phyloP scores from a whole-genome alignment of 2,797 vertebrate genomes.

The Cyprinella venusta region DNA sequence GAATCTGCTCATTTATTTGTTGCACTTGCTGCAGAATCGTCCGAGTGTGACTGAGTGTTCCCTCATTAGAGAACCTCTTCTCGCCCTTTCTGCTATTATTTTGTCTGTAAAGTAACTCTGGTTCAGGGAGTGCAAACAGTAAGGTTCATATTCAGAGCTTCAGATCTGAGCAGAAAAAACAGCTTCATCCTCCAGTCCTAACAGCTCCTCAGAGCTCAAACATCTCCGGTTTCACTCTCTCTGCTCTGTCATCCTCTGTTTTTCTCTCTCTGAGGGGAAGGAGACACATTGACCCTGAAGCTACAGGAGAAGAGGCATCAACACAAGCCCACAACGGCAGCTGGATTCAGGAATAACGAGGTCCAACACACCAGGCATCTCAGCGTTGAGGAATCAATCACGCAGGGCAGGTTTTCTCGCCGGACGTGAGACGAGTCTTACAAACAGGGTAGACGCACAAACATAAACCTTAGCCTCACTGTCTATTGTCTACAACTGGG shows the following conservation, averaged over 20 bases:
- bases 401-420: background rate
- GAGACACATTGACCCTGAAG: slow-evolving; percentile 29
- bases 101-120: slow-evolving; percentile 21
- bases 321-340: background rate
- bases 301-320: slow-evolving; percentile 12
- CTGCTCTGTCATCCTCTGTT: slow-evolving; percentile 9
- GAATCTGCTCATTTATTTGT: slow-evolving; percentile 42
- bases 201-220: slow-evolving; percentile 35
- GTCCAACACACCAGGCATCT: background rate
- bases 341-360: slow-evolving; percentile 20
- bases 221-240: slow-evolving; percentile 13
- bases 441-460: background rate
- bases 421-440: background rate
- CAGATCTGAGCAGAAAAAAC: slow-evolving; percentile 26
- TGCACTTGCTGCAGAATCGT: slow-evolving; percentile 44
- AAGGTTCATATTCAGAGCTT: slow-evolving; percentile 1
- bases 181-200: background rate
- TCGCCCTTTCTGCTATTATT: slow-evolving; percentile 8
- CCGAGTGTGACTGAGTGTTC: slow-evolving; percentile 33
- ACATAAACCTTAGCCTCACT: background rate
- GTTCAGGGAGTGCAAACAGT: slow-evolving; percentile 9
- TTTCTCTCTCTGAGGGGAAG: slow-evolving; percentile 4
- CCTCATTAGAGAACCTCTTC: slow-evolving; percentile 30
- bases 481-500: background rate
- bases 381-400: slow-evolving; percentile 25